Base-by-base conservation (phyloP, 2,888 invertebrate species). In the Smittia aterrima region DNA sequence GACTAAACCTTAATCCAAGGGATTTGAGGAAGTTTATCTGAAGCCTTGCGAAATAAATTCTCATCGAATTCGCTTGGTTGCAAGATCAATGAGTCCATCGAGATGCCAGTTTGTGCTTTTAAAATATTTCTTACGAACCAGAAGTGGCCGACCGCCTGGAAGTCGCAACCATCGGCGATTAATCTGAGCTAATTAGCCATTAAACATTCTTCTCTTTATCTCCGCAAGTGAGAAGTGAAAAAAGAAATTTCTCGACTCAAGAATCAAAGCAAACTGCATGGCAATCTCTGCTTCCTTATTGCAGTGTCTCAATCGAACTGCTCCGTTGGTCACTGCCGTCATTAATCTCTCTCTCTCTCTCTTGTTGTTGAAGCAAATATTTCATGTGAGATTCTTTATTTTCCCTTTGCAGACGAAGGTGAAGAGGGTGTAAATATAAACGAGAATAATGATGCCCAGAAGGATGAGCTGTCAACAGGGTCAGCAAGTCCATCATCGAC, bases 401-500 rank as follows among this genome's bases (percentile, higher is more conserved):
- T 7, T 22, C 18, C 41, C 16, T 7, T 67, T 41, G 25, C 54
- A 70, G 70, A 70, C 20, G 70, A 70, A 70, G 70, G 70, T 70
- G 70, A 24, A 70, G 70, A 70, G 70, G 70, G 70, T 40, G 70
- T 70, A 32, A 70, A 70, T 54, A 41, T 70, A 53, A 70, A 70
- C 41, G 70, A 70, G 24, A 70, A 70, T 70, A 70, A 70, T 70
- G 70, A 70, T 54, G 70, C 70, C 70, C 70, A 70, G 20, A 70
- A 70, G 70, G 70, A 70, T 54, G 70, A 54, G 27, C 18, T 70
- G 70, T 70, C 70, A 54, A 70, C 70, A 32, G 70, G 70, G 41
- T 70, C 70, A 70, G 70, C 72, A 38, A 72, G 72, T 72, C 72
- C 72, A 62, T 72, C 72, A 40, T 72, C 72, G 20, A 72, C 24